A percentile compares a stretch with the other conserved stretches of the same genome.
Conservation (phyloP, 2,797 vertebrate species). For the Spheniscus humboldti region DNA sequence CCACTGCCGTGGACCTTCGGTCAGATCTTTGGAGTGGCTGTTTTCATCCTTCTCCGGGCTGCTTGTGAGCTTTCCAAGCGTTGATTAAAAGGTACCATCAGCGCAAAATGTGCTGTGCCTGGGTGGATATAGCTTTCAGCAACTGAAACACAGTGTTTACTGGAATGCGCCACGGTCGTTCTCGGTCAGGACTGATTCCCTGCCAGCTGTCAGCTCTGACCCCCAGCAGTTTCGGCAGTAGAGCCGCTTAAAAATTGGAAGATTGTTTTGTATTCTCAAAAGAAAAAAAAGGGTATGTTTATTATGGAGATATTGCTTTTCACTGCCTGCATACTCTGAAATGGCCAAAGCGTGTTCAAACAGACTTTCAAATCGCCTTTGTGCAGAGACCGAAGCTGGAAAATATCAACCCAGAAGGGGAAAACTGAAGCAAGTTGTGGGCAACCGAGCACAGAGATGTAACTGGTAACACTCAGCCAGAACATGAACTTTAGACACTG, state of each 20-base stretch:
- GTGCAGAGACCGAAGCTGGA: not conserved
- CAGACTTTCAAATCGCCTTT: not conserved
- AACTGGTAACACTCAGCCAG: constrained; percentile 47
- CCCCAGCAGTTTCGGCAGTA: constrained; percentile 46
- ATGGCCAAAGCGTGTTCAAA: not conserved
- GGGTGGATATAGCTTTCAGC: not conserved
- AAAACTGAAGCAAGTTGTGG: constrained; percentile 5
- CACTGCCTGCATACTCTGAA: not conserved
- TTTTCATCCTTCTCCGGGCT: not conserved
- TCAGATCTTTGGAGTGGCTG: not conserved
- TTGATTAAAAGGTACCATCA: constrained; percentile 52
- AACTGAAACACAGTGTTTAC: constrained; percentile 20
- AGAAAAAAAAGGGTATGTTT: not conserved
- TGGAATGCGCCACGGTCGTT: not conserved
- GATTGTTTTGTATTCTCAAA: not conserved
- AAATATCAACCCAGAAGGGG: constrained; percentile 34
- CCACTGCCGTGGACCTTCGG: not conserved
- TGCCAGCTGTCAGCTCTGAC: constrained; percentile 59
- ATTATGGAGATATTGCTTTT: not conserved
- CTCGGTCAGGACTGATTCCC: not conserved
- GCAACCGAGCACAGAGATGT: not conserved
- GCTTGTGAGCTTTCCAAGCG: not conserved
- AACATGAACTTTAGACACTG: constrained; percentile 53
- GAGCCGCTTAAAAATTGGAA: not conserved
- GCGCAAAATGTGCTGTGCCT: constrained; percentile 12